A percentile compares a stretch with the other conserved stretches of the same genome.
These are phyloP conservation scores for Phyllotreta cruciferae DNA, from an alignment of 2,888 invertebrate genomes.

Conservation along the genomic window DNA sequence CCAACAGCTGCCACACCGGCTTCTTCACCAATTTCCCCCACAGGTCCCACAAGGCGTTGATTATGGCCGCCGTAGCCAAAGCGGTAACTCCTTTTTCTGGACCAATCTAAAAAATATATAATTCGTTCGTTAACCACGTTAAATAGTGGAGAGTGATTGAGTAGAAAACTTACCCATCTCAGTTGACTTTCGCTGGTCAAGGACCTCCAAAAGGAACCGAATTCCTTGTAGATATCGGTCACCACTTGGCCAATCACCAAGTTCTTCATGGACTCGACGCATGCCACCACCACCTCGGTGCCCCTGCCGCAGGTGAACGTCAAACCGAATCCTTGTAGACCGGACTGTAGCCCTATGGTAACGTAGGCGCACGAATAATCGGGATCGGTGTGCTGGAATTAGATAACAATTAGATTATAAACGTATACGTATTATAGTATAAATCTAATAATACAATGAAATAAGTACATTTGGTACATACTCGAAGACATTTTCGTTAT, in stretches of 20 bases:
- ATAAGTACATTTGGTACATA: not conserved
- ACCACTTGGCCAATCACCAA: conserved; percentile 75
- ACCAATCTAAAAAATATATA: too few relatives aligned
- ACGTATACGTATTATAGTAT: too few relatives aligned
- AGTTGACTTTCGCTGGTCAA: conserved; percentile 88
- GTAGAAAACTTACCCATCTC: conserved; percentile 88
- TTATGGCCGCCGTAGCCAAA: conserved; percentile 83
- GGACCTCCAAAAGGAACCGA: conserved; percentile 79
- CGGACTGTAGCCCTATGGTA: conserved; percentile 71
- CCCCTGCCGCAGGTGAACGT: conserved; percentile 91
- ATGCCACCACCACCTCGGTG: conserved; percentile 83
- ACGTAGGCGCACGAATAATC: conserved; percentile 93
- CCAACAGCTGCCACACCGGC: conserved; percentile 85
- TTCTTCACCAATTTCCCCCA: conserved; percentile 86
- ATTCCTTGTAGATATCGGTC: conserved; percentile 77
- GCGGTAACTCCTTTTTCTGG: conserved; percentile 92
- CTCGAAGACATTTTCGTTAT: not conserved
- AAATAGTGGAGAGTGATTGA: too few relatives aligned
- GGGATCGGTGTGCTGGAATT: conserved; percentile 82
- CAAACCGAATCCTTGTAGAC: conserved; percentile 77
- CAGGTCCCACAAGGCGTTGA: conserved; percentile 93
- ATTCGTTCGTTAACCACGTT: too few relatives aligned
- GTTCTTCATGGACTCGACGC: conserved; percentile 73
- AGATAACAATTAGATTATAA: too few relatives aligned
- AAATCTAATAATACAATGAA: not conserved